A percentile compares a stretch with the other conserved stretches of the same genome.
Conservation (phyloP, 2,113 vertebrate species). For the Leiothrix lutea region DNA sequence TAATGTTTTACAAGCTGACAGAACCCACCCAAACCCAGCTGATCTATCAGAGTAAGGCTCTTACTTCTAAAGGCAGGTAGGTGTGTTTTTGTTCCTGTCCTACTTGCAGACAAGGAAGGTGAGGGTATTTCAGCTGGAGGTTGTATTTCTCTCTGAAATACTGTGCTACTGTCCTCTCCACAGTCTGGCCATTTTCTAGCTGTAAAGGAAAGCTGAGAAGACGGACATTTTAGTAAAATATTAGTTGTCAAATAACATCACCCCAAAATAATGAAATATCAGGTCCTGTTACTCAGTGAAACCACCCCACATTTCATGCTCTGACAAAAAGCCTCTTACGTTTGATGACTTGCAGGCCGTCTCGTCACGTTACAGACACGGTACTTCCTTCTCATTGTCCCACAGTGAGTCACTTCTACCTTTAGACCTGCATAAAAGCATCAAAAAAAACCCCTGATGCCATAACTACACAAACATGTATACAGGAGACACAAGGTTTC, state of each 20-base stretch:
- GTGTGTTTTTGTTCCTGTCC: constrained; percentile 99
- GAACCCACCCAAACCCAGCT: not conserved
- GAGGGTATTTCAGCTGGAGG: constrained; percentile 97
- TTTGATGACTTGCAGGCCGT: constrained; percentile 97
- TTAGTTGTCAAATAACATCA: not conserved
- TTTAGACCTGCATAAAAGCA: constrained; percentile 86
- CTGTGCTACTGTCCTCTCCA: constrained; percentile 98
- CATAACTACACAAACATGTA: not conserved
- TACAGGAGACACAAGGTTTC: not conserved
- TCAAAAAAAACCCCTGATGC: constrained; percentile 3
- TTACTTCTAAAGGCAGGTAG: constrained; percentile 98
- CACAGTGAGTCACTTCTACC: constrained; percentile 99
- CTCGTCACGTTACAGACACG: constrained; percentile 98
- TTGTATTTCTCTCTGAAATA: constrained; percentile 99
- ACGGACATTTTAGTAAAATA: not conserved
- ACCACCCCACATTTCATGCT: not conserved
- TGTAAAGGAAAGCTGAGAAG: constrained; percentile 91
- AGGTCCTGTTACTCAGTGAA: not conserved
- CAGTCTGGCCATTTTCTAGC: constrained; percentile 97
- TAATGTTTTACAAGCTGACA: not conserved
- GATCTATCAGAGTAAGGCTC: not conserved
- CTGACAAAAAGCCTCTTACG: constrained; percentile 76
- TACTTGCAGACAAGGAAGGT: constrained; percentile 98
- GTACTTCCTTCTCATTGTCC: constrained; percentile 98
- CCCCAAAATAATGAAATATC: not conserved